Evolutionary conservation across 1,140 invertebrate species (phyloP), one percentile per base, ranked within the genome.

Genomic region (Papilio xuthus): DNA sequence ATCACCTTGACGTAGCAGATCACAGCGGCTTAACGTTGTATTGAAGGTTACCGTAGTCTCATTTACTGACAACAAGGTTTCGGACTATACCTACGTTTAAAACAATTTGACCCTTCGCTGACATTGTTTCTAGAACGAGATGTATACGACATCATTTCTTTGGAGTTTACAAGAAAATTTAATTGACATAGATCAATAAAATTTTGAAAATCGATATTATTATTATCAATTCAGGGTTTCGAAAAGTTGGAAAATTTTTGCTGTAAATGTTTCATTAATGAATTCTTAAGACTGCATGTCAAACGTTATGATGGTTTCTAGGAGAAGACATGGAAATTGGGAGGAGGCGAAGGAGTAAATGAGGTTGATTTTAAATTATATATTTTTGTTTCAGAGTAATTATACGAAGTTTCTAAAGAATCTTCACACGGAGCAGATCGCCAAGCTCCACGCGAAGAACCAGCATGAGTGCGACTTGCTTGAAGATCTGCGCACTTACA

Each of bases 391-490:
- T 15, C 92, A 98, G 97, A 97, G 98, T 89, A 97, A 98, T 93
- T 97, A 97, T 94, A 96, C 96, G 85, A 98, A 97, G 94, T 98
- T 97, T 95, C 95, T 98, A 80, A 98, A 98, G 95, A 98, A 98
- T 94, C 95, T 99, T 71, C 98, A 99, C 91, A 95, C 96, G 75
- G 98, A 99, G 94, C 98, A 99, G 94, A 95, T 98, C 72, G 96
- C 97, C 8, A 98, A 98, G 94, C 95, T 99, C 82, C 97, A 98
- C 90, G 95, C 97, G 37, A 99, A 99, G 94, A 98, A 99, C 93
- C 98, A 99, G 92, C 98, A 99, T 94, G 98, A 99, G 90, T 98
- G 97, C 94, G 98, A 99, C 91, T 94, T 99, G 79, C 94, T 99
- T 69, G 98, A 99, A 94, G 98, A 99, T 90, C 97, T 99, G 72